phyloP scores from a whole-genome alignment of 2,888 invertebrate species.

The Coleophora deauratella region DNA sequence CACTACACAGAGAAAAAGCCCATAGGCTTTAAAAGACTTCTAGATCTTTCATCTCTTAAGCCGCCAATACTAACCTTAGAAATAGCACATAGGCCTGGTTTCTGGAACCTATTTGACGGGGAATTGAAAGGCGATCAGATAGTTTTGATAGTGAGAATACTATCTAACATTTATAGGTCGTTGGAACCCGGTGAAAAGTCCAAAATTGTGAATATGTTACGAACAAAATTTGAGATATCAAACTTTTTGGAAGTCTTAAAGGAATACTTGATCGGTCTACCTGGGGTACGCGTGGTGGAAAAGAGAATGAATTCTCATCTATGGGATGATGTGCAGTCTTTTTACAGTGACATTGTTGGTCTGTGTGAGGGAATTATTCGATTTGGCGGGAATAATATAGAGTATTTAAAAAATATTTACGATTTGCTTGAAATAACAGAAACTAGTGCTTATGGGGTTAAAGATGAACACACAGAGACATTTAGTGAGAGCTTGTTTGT shows the following conservation, averaged over 20 bases:
- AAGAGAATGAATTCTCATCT: constrained; percentile 53
- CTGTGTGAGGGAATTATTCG: constrained; percentile 46
- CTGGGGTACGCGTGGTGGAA: constrained; percentile 44
- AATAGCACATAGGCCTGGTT: constrained; percentile 55
- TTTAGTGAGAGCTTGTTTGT: constrained; percentile 60
- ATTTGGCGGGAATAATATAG: constrained; percentile 31
- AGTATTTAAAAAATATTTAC: constrained; percentile 32
- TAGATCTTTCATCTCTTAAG: constrained; percentile 49
- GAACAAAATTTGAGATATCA: constrained; percentile 41
- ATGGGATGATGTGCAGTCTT: constrained; percentile 57
- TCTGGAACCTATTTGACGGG: constrained; percentile 54
- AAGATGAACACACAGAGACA: constrained; percentile 48
- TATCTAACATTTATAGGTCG: constrained; percentile 48
- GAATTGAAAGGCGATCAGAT: constrained; percentile 62
- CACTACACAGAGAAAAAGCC: constrained; percentile 46
- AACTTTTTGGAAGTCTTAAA: constrained; percentile 43
- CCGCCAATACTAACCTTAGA: constrained; percentile 52
- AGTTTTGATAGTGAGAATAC: constrained; percentile 57
- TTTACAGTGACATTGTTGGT: constrained; percentile 38
- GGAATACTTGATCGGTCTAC: constrained; percentile 40
- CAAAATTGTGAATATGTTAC: constrained; percentile 40
- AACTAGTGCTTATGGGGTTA: constrained; percentile 43
- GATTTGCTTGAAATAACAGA: constrained; percentile 42
- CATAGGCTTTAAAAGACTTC: constrained; percentile 59
- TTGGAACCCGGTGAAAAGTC: constrained; percentile 42